Base-by-base conservation (phyloP, 2,797 vertebrate genomes). In the Rachycentron canadum region DNA sequence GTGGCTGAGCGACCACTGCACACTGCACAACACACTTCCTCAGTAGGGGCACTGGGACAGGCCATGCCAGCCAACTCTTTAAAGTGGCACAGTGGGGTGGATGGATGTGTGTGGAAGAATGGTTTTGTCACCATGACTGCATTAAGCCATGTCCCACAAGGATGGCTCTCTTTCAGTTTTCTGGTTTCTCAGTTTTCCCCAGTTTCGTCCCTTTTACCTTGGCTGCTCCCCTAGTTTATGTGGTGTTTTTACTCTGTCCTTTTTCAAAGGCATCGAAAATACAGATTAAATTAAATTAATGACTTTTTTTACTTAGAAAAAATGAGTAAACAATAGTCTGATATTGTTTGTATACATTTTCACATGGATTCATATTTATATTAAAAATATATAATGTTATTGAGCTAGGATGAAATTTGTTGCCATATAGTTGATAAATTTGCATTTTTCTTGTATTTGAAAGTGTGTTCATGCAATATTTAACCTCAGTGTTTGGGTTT, bases 1-100 rank as follows among this genome's bases (percentile, higher is more conserved):
- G 56, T 28, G 65, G 69, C 82, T 45, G 68, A 87, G 75, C 17
- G 25, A 59, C 71, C 73, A 50, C 60, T 56, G 79, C 52, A 14
- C 85, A 85, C 78, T 83, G 76, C 63, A 61, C 74, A 76, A 61
- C 85, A 90, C 59, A 73, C 67, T 85, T 88, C 85, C 86, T 78
- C 81, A 63, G 40, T 36, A 73, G 74, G 72, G 79, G 59, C 79
- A 63, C 74, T 82, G 82, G 79, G 86, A 77, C 76, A 74, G 58
- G 59, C 64, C 65, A 66, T 49, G 57, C 19, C 59, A 71, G 53
- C 40, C 40, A 25, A 49, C 17, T 74, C 57, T 73, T 57, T 49
- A 26, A 64, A 72, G 61, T 75, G 16, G 13, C 59, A 32, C 53
- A 61, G 60, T 56, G 62, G 58, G 66, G 65, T 64, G 50, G 45